Percentiles rank a stretch among this genome's conserved stretches.
These are phyloP conservation scores for Ormyrus nitidulus DNA, from an alignment of 2,888 invertebrate genomes.

Conservation along the genomic window DNA sequence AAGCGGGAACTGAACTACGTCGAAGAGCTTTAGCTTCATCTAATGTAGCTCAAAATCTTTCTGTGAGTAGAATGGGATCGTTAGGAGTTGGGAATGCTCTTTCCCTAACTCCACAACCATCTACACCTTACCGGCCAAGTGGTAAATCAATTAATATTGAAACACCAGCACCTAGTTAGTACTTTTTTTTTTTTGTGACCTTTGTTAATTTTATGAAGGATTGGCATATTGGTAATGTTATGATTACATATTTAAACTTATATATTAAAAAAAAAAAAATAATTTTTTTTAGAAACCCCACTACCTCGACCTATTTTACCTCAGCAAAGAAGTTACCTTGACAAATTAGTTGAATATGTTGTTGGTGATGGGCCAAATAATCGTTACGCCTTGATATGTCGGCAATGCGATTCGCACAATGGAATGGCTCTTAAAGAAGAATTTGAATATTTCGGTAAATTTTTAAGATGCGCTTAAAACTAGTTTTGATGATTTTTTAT, in stretches of 20 bases:
- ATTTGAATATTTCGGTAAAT: constrained; percentile 80
- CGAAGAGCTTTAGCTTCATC: constrained; percentile 65
- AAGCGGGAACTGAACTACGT: constrained; percentile 64
- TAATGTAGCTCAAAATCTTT: constrained; percentile 58
- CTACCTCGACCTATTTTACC: constrained; percentile 85
- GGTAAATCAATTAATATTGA: constrained; percentile 64
- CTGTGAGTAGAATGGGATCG: constrained; percentile 58
- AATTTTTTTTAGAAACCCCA: constrained; percentile 64
- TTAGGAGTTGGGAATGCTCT: constrained; percentile 60
- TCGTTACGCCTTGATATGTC: constrained; percentile 96
- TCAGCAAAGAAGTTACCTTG: constrained; percentile 86
- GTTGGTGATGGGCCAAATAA: constrained; percentile 97
- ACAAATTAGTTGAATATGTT: constrained; percentile 94
- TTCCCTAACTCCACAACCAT: constrained; percentile 60
- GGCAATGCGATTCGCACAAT: constrained; percentile 93
- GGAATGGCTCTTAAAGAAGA: constrained; percentile 88
- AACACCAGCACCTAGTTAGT: constrained; percentile 64
- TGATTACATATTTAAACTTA: constrained; percentile 1
- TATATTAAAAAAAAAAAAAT: constrained; percentile 9
- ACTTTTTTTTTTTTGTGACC: constrained; percentile 42
- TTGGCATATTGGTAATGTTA: neutral
- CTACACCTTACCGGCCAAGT: constrained; percentile 61
- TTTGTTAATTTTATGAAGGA: constrained; percentile 8
- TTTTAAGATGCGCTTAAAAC: constrained; percentile 7
- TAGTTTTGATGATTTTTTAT: constrained; percentile 19